Conservation (phyloP, 2,888 invertebrate genomes). For the Pharmacophagus antenor region DNA sequence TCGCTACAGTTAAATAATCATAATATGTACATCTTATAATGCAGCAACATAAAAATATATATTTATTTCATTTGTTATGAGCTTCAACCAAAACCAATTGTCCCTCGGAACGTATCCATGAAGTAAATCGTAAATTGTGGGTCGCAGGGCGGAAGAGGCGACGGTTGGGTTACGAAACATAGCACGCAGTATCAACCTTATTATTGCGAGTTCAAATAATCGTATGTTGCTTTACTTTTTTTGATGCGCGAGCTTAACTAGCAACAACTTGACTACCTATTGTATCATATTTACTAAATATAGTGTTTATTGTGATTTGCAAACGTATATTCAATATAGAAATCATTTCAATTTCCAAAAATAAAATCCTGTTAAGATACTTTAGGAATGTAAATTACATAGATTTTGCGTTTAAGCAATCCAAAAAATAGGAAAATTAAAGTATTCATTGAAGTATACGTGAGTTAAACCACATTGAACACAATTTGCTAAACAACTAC, state of each 20-base stretch:
- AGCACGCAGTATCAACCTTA: constrained; percentile 69
- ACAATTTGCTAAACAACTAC: no score
- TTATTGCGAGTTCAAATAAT: constrained; percentile 40
- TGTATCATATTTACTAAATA: background rate
- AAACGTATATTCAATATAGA: no score
- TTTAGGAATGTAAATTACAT: no score
- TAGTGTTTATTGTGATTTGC: background rate
- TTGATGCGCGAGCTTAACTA: no score
- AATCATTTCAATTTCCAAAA: no score
- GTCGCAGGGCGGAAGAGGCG: constrained; percentile 66
- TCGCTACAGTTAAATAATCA: background rate
- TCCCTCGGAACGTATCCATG: constrained; percentile 38
- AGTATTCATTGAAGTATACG: no score
- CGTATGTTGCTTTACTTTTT: constrained; percentile 3
- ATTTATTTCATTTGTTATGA: background rate
- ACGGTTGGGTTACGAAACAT: constrained; percentile 72
- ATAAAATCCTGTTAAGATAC: no score
- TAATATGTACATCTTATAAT: background rate
- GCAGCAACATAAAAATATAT: background rate
- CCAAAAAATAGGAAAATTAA: no score
- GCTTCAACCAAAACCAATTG: background rate
- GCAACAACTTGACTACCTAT: background rate
- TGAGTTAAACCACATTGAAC: no score
- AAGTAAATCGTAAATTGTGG: constrained; percentile 50
- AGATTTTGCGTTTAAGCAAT: no score